These are phyloP conservation scores for Indicator maculatus DNA, from an alignment of 2,113 vertebrate species.

Conservation along the genomic window DNA sequence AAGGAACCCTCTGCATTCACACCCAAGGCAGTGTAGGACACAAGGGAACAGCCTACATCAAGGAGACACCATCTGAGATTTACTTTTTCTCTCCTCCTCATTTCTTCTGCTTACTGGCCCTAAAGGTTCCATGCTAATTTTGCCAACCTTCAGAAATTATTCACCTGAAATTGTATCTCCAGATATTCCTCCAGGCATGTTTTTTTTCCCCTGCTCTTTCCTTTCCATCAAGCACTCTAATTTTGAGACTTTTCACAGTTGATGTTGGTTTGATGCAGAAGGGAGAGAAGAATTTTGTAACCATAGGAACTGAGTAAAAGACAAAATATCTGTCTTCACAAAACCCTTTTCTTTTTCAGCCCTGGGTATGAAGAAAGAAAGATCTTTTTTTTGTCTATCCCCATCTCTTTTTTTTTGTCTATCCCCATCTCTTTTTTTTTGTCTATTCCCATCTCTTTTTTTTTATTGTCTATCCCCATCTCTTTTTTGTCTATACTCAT, in stretches of 20 bases:
- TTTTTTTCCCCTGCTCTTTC: neutral
- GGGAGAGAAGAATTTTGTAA: slow-evolving; percentile 10
- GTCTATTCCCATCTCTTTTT: neutral
- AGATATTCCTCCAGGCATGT: neutral
- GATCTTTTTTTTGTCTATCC: neutral
- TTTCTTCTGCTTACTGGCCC: neutral
- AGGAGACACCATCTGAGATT: neutral
- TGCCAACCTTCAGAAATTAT: neutral
- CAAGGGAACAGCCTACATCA: neutral
- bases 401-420: neutral
- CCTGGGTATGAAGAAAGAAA: neutral
- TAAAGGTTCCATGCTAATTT: neutral
- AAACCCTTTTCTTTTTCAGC: neutral
- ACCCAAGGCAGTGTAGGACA: neutral
- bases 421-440: neutral
- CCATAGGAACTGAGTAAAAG: slow-evolving; percentile 2
- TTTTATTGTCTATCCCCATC: no score
- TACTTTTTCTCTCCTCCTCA: no score
- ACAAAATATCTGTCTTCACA: slow-evolving; percentile 31
- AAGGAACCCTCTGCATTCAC: neutral
- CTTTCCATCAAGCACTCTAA: neutral
- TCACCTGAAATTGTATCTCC: neutral
- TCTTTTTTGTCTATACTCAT: no score
- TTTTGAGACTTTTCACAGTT: slow-evolving; percentile 23
- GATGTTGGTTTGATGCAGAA: neutral